A percentile compares a stretch with the other conserved stretches of the same genome.
Evolutionary conservation across 1,140 invertebrate genomes (phyloP).

Genomic region (Lucilia cuprina): DNA sequence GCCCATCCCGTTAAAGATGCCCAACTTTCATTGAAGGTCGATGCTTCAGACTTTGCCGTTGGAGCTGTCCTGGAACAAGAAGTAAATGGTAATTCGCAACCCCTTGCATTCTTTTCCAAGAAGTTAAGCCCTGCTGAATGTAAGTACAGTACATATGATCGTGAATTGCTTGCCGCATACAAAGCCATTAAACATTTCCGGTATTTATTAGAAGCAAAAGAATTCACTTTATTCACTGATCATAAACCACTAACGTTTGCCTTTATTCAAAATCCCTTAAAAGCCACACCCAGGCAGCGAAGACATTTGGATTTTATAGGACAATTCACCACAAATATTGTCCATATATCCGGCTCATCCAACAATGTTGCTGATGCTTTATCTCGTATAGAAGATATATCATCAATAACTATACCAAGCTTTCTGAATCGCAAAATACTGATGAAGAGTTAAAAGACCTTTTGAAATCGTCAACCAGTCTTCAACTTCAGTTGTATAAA

Average conservation of each 20-base stretch:
- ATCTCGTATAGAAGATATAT: too few species aligned
- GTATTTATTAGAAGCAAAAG: constrained; percentile 43
- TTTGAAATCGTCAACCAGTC: too few species aligned
- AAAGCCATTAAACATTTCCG: not conserved
- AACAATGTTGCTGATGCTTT: not conserved
- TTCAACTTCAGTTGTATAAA: too few species aligned
- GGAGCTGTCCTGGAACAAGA: constrained; percentile 40
- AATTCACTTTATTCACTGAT: constrained; percentile 52
- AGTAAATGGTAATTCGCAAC: constrained; percentile 7
- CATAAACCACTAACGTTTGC: constrained; percentile 60
- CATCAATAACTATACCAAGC: too few species aligned
- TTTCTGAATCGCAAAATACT: too few species aligned
- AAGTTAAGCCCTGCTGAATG: not conserved
- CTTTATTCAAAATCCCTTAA: constrained; percentile 49
- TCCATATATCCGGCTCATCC: constrained; percentile 45
- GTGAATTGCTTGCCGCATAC: not conserved
- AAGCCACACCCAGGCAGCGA: constrained; percentile 46
- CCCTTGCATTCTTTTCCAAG: not conserved
- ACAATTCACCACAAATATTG: constrained; percentile 49
- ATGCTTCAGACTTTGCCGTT: constrained; percentile 47
- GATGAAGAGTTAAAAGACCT: too few species aligned
- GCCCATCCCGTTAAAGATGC: constrained; percentile 39
- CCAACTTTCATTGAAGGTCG: constrained; percentile 40
- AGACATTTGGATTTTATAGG: constrained; percentile 58
- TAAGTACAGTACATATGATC: constrained; percentile 9